These are phyloP conservation scores for Euproctis similis DNA, from an alignment of 2,888 invertebrate genomes.

Conservation along the genomic window DNA sequence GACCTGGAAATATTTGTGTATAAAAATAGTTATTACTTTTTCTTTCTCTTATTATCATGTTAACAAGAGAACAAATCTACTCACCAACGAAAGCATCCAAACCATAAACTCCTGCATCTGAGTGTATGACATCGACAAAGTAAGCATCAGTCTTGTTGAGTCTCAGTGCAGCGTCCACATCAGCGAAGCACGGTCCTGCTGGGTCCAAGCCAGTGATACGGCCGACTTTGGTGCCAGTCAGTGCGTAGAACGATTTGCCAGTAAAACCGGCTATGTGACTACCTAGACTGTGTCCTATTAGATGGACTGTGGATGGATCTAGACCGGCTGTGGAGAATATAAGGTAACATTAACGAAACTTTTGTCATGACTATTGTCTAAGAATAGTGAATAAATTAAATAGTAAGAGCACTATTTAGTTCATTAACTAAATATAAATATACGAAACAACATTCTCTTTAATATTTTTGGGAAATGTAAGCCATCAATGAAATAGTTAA, in stretches of 20 bases:
- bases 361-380: no score
- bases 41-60: no score
- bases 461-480: no score
- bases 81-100: conserved; percentile 43
- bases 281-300: conserved; percentile 65
- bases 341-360: no score
- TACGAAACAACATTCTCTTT: no score
- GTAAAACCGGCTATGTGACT: conserved; percentile 55
- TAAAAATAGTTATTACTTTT: no score
- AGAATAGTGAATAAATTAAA: no score
- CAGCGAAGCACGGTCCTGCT: conserved; percentile 61
- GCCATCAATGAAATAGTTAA: no score
- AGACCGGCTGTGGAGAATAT: conserved; percentile 34
- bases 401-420: no score
- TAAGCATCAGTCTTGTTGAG: conserved; percentile 42
- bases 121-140: conserved; percentile 55
- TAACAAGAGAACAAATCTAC: conserved; percentile 13
- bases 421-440: no score
- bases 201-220: conserved; percentile 59
- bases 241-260: conserved; percentile 38
- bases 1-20: conserved; percentile 33
- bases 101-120: conserved; percentile 53
- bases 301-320: conserved; percentile 39
- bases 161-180: conserved; percentile 32
- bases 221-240: conserved; percentile 42